A percentile compares a stretch with the other conserved stretches of the same genome.
Evolutionary conservation across 2,888 invertebrate genomes (phyloP).

Genomic region (Sisyra nigra): DNA sequence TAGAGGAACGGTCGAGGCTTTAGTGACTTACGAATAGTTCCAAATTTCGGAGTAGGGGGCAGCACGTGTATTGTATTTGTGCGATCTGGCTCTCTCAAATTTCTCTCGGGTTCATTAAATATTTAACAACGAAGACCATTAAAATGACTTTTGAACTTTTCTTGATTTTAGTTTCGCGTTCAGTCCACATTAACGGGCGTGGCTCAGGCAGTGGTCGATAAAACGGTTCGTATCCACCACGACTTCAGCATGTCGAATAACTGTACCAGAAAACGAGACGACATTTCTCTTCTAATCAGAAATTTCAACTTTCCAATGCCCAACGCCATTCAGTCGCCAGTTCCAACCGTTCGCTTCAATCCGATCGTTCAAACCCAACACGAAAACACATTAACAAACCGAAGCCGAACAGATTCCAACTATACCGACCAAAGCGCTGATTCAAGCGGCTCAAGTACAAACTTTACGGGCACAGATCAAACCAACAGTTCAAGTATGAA

Average conservation of each 20-base stretch:
- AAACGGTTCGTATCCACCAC: slow-evolving; percentile 68
- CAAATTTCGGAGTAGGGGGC: no score
- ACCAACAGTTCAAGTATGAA: slow-evolving; percentile 23
- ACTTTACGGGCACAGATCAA: slow-evolving; percentile 17
- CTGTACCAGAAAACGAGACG: slow-evolving; percentile 44
- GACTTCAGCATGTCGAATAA: slow-evolving; percentile 48
- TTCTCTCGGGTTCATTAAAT: no score
- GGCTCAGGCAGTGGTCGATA: slow-evolving; percentile 73
- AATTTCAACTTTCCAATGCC: slow-evolving; percentile 73
- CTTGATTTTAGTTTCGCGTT: slow-evolving; percentile 43
- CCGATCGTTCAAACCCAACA: slow-evolving; percentile 37
- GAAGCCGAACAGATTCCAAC: slow-evolving; percentile 13
- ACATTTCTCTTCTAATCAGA: slow-evolving; percentile 69
- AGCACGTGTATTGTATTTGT: no score
- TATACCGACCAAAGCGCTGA: slow-evolving; percentile 11
- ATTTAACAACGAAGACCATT: no score
- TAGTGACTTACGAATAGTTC: no score
- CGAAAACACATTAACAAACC: slow-evolving; percentile 15
- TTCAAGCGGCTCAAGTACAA: slow-evolving; percentile 12
- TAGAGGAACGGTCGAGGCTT: no score
- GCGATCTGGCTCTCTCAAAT: no score
- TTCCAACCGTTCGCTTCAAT: slow-evolving; percentile 40
- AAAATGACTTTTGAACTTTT: no score
- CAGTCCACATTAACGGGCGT: slow-evolving; percentile 67
- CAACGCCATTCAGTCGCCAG: slow-evolving; percentile 38